A percentile compares a stretch with the other conserved stretches of the same genome.
Conservation (phyloP, 1,140 invertebrate species). For the Leptinotarsa lineolata region DNA sequence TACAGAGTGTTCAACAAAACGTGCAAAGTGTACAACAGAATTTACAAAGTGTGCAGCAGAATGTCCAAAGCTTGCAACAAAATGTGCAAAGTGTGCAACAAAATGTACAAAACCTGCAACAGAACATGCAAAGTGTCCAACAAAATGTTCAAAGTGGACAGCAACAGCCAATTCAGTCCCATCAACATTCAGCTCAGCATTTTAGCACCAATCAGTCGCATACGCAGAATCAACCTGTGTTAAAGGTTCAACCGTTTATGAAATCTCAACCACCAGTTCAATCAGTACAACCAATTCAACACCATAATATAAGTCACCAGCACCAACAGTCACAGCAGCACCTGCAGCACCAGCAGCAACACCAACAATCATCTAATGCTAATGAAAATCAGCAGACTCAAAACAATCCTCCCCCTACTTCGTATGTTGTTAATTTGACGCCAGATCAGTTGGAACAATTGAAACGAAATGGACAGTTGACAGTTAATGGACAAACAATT, state of each 20-base stretch:
- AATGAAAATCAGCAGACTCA: conserved; percentile 35
- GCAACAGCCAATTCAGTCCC: conserved; percentile 27
- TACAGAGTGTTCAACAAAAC: conserved; percentile 31
- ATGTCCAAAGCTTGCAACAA: conserved; percentile 26
- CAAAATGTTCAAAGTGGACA: conserved; percentile 26
- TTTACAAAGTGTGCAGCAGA: conserved; percentile 31
- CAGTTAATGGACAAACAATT: conserved; percentile 56
- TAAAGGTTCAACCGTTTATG: conserved; percentile 52
- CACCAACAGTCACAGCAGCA: conserved; percentile 39
- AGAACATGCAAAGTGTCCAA: conserved; percentile 33
- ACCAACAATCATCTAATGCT: conserved; percentile 27
- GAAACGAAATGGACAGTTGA: conserved; percentile 54
- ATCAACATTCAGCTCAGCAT: conserved; percentile 27
- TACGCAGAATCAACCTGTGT: conserved; percentile 46
- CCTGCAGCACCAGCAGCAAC: conserved; percentile 34
- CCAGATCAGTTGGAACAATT: conserved; percentile 55
- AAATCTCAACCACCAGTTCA: conserved; percentile 52
- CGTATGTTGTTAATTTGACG: conserved; percentile 55
- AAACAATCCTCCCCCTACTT: conserved; percentile 45
- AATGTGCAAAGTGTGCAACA: conserved; percentile 35
- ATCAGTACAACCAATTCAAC: conserved; percentile 49
- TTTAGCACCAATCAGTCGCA: conserved; percentile 37
- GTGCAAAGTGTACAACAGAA: conserved; percentile 32
- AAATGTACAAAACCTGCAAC: conserved; percentile 27
- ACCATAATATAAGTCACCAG: conserved; percentile 31